Conservation (phyloP, 2,113 vertebrate genomes). For the Chiloscyllium plagiosum region DNA sequence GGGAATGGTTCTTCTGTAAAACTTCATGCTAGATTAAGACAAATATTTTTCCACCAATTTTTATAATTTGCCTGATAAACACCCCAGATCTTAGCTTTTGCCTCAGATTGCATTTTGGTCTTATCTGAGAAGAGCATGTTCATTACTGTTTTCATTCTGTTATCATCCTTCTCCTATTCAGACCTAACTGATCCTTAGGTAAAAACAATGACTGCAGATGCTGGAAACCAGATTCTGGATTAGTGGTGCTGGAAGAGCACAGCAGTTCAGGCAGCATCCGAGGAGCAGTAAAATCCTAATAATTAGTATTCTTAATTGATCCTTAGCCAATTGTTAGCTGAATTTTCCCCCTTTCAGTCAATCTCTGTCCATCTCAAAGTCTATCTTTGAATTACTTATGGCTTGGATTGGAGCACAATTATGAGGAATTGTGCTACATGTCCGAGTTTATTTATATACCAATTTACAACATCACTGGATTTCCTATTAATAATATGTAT, state of each 20-base stretch:
- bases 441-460: neutral
- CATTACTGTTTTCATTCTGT: neutral
- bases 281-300: no score
- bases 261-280: no score
- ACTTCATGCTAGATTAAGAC: neutral
- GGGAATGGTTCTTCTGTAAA: neutral
- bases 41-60: neutral
- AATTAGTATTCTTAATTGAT: neutral
- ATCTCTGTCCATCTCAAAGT: neutral
- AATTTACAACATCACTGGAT: neutral
- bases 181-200: neutral
- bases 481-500: neutral
- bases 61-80: neutral
- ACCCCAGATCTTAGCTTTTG: neutral
- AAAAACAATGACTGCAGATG: no score
- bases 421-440: neutral
- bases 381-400: neutral
- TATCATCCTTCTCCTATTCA: neutral
- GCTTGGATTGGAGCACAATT: neutral
- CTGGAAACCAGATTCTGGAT: no score
- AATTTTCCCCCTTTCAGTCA: neutral
- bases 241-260: no score
- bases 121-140: neutral
- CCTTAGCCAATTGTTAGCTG: neutral
- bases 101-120: neutral